Percentiles rank a stretch among this genome's conserved stretches.
These are phyloP conservation scores for Scytalopus superciliaris DNA, from an alignment of 2,113 vertebrate species.

Conservation along the genomic window DNA sequence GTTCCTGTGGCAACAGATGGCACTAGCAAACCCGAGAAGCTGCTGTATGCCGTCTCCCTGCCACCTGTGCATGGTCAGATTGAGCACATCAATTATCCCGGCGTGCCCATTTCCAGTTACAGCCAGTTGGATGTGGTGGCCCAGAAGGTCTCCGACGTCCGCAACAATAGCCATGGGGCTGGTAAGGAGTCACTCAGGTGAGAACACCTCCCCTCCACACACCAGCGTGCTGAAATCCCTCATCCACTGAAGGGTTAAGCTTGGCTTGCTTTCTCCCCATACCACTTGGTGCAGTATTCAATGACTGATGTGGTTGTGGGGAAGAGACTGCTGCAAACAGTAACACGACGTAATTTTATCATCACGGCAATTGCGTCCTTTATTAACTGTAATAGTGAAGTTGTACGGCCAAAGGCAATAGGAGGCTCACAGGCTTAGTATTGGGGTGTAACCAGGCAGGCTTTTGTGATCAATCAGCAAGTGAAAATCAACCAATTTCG, in stretches of 20 bases:
- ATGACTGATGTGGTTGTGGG: not conserved
- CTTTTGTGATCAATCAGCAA: not conserved
- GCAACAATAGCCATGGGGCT: slow-evolving; percentile 81
- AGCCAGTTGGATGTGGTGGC: slow-evolving; percentile 90
- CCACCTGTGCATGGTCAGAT: slow-evolving; percentile 88
- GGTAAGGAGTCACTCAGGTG: slow-evolving; percentile 83
- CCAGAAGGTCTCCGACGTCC: slow-evolving; percentile 81
- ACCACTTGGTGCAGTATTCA: not conserved
- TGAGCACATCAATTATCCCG: slow-evolving; percentile 84
- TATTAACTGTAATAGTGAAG: slow-evolving; percentile 28
- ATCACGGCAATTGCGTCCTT: not conserved
- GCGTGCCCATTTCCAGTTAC: slow-evolving; percentile 80
- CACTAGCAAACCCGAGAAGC: slow-evolving; percentile 84
- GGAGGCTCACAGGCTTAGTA: not conserved
- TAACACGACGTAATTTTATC: not conserved
- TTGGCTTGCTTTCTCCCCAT: not conserved
- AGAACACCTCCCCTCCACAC: slow-evolving; percentile 36
- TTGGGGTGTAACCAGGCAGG: not conserved
- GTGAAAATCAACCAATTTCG: not conserved
- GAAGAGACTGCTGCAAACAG: not conserved
- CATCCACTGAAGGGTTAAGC: slow-evolving; percentile 5
- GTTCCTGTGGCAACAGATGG: slow-evolving; percentile 90
- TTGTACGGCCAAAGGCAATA: not conserved
- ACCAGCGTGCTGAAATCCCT: not conserved
- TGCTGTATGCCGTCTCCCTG: slow-evolving; percentile 83